Percentiles rank a stretch among this genome's conserved stretches.
phyloP scores from a whole-genome alignment of 2,888 invertebrate species.

The Xestobium rufovillosum region DNA sequence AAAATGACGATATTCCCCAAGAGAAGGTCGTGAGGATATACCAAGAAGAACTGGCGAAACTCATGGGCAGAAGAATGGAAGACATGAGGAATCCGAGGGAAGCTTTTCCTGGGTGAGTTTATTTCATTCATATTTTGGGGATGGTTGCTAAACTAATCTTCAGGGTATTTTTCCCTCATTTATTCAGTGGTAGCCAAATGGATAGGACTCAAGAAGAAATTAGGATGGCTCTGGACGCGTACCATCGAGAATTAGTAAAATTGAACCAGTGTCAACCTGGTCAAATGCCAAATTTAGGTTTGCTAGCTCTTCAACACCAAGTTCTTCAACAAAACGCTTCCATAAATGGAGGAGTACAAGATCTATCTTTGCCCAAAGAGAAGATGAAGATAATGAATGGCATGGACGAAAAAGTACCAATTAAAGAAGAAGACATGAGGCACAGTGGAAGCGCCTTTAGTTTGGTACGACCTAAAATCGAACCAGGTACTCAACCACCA shows the following conservation, averaged over 20 bases:
- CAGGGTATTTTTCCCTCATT: conserved; percentile 77
- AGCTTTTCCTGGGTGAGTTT: conserved; percentile 70
- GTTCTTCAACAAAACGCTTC: conserved; percentile 48
- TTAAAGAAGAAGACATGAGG: conserved; percentile 54
- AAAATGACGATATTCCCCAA: conserved; percentile 91
- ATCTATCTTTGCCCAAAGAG: conserved; percentile 77
- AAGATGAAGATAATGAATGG: conserved; percentile 59
- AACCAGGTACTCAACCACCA: conserved; percentile 62
- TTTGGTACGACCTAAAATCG: conserved; percentile 76
- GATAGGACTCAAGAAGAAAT: conserved; percentile 78
- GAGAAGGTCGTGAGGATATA: conserved; percentile 93
- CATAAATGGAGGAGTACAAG: conserved; percentile 68
- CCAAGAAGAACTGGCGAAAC: conserved; percentile 88
- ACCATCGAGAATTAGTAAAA: conserved; percentile 88
- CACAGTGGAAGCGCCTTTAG: conserved; percentile 82
- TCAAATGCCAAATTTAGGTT: conserved; percentile 53
- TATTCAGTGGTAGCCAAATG: conserved; percentile 60
- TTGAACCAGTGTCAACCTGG: conserved; percentile 57
- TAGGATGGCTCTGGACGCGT: conserved; percentile 81
- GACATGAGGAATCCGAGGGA: conserved; percentile 70
- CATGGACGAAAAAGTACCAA: conserved; percentile 56
- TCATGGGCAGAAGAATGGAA: conserved; percentile 74
- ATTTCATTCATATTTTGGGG: conserved; percentile 9
- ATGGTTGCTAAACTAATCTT: conserved; percentile 48
- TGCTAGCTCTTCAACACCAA: conserved; percentile 74